A percentile compares a stretch with the other conserved stretches of the same genome.
Conservation (phyloP, 2,113 vertebrate species). For the Mixornis gularis region DNA sequence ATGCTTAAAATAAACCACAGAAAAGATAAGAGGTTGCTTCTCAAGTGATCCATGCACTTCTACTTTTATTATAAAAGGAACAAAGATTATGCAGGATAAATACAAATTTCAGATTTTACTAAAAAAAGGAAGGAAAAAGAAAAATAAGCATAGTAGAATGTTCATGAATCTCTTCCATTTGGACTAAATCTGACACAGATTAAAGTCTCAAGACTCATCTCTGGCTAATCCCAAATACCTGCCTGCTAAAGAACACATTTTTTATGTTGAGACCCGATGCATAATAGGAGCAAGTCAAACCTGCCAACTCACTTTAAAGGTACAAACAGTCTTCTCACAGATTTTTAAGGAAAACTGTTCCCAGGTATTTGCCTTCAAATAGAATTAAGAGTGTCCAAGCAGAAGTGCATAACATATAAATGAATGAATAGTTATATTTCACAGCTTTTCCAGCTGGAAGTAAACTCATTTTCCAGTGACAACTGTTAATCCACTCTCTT, state of each 20-base stretch:
- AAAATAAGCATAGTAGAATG: background rate
- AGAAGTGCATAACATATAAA: conserved; percentile 6
- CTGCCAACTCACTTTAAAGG: background rate
- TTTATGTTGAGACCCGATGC: background rate
- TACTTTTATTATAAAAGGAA: conserved; percentile 22
- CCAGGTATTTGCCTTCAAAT: conserved; percentile 38
- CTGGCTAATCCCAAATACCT: conserved; percentile 10
- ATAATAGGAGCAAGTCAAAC: background rate
- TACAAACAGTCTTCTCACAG: background rate
- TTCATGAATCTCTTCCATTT: background rate
- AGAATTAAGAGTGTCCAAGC: conserved; percentile 8
- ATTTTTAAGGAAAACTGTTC: conserved; percentile 8
- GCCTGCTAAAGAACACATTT: background rate
- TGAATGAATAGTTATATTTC: conserved; percentile 35
- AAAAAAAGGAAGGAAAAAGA: background rate
- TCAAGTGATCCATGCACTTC: conserved; percentile 29
- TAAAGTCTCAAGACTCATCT: background rate
- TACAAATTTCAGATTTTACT: background rate
- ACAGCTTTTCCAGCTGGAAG: conserved; percentile 60
- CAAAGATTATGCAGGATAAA: background rate
- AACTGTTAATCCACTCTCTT: conserved; percentile 52
- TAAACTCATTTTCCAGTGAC: conserved; percentile 59
- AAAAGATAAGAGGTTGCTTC: conserved; percentile 35
- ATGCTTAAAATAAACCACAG: conserved; percentile 39
- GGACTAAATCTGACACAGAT: background rate